phyloP scores from a whole-genome alignment of 2,113 vertebrate species.

The Nothocercus julius region DNA sequence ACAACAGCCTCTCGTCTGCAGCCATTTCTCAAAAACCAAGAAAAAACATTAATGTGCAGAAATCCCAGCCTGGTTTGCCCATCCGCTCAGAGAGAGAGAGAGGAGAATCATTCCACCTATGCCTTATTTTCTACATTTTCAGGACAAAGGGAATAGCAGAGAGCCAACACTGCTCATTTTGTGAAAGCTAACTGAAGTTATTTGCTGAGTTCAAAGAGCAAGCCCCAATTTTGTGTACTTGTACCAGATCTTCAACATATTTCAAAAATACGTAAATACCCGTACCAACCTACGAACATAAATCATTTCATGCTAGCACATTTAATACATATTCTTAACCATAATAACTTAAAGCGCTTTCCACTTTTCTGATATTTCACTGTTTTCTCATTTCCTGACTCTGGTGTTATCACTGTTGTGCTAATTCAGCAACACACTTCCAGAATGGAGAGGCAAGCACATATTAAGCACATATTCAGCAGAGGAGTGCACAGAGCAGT shows the following conservation, averaged over 20 bases:
- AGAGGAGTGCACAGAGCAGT: accelerated
- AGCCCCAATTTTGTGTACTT: not conserved
- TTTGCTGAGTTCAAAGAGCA: not conserved
- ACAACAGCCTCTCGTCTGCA: not conserved
- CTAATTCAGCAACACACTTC: not conserved
- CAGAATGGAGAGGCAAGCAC: accelerated
- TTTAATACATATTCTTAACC: not conserved
- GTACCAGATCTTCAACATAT: not conserved
- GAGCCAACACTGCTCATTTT: not conserved
- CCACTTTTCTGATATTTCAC: not conserved
- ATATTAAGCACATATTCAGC: too few species aligned
- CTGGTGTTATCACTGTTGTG: too few species aligned
- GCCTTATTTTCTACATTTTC: too few species aligned
- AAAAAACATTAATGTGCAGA: not conserved
- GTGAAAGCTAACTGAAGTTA: not conserved
- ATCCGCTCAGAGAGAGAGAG: not conserved
- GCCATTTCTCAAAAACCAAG: not conserved
- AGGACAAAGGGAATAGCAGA: not conserved
- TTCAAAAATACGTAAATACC: not conserved
- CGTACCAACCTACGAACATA: too few species aligned
- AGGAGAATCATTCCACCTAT: too few species aligned
- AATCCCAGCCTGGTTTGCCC: accelerated
- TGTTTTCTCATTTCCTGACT: not conserved
- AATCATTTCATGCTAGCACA: not conserved
- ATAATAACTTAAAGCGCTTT: not conserved